These are phyloP conservation scores for Sebastolobus altivelis DNA, from an alignment of 2,797 vertebrate genomes.

Conservation along the genomic window DNA sequence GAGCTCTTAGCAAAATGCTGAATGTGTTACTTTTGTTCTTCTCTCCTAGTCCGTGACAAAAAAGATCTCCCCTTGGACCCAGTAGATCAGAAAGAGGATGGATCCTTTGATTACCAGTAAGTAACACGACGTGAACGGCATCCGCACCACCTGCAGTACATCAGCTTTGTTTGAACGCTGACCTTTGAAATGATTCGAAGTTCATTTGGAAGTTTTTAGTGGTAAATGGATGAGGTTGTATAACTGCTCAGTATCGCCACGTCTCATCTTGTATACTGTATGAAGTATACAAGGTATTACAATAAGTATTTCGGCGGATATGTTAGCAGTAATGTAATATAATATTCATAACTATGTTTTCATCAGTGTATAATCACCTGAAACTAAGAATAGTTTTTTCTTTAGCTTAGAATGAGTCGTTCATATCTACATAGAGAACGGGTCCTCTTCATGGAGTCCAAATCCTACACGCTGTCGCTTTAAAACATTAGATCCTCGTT, in stretches of 20 bases:
- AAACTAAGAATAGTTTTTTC: not conserved
- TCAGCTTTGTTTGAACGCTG: not conserved
- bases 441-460: too few species aligned
- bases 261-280: not conserved
- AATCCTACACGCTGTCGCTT: too few species aligned
- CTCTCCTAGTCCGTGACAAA: slow-evolving; percentile 91
- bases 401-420: too few species aligned
- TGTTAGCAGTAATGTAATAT: not conserved
- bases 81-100: slow-evolving; percentile 95
- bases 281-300: not conserved
- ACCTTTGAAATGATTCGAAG: not conserved
- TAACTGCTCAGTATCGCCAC: not conserved
- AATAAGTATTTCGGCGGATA: not conserved
- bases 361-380: not conserved
- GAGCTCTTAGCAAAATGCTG: not conserved
- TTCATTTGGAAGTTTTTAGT: not conserved
- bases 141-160: not conserved
- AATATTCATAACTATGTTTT: not conserved
- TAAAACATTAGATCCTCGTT: too few species aligned
- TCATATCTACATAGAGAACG: too few species aligned
- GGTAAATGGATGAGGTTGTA: not conserved
- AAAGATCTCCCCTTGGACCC: slow-evolving; percentile 94
- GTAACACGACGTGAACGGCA: slow-evolving; percentile 47
- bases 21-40: not conserved
- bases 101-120: slow-evolving; percentile 98